phyloP scores from a whole-genome alignment of 2,797 vertebrate genomes.

The Molossus alvarezi region DNA sequence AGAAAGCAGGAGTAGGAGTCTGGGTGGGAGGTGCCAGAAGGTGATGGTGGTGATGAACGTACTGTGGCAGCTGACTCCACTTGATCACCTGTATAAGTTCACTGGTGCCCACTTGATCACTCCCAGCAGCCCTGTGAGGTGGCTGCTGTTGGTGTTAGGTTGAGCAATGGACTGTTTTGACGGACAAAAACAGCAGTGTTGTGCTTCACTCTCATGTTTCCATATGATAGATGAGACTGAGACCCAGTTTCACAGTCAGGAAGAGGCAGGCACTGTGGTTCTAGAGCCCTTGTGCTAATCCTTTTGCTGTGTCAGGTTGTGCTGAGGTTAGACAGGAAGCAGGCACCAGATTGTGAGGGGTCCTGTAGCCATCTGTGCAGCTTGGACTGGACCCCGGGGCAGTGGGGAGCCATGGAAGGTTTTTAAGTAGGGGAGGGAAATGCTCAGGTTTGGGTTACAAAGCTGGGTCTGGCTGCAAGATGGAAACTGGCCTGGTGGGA shows the following conservation, averaged over 20 bases:
- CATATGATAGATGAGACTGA: neutral
- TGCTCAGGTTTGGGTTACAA: neutral
- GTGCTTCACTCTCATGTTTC: neutral
- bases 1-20: neutral
- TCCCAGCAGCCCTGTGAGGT: neutral
- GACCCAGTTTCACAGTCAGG: neutral
- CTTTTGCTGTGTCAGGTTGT: neutral
- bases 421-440: neutral
- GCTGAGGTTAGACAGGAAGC: neutral
- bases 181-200: neutral
- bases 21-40: no score
- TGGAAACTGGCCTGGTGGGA: neutral
- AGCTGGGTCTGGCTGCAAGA: neutral
- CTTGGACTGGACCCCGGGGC: neutral
- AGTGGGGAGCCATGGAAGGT: neutral
- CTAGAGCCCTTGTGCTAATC: neutral
- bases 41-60: rapidly evolving
- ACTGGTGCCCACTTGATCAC: rapidly evolving
- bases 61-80: neutral
- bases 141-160: neutral
- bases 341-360: neutral
- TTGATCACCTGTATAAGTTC: neutral
- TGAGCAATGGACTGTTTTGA: neutral
- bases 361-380: neutral
- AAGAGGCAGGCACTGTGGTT: neutral